Evolutionary conservation across 2,797 vertebrate species (phyloP).

Genomic region (Girardinus metallicus): DNA sequence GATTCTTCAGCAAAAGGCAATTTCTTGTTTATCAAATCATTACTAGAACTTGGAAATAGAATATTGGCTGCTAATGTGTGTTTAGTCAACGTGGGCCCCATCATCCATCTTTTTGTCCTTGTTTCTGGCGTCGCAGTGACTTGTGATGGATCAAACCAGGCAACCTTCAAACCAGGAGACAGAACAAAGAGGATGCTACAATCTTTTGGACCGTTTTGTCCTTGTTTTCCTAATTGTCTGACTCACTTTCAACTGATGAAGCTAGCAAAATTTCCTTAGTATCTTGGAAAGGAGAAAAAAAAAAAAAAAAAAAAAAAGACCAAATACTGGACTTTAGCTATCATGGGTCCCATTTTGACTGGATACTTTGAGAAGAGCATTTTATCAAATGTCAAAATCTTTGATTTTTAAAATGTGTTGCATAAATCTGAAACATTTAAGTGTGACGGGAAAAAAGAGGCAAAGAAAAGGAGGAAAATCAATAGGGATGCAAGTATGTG

Average conservation of each 20-base stretch:
- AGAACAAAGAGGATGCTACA: background rate
- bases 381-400: background rate
- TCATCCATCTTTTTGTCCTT: background rate
- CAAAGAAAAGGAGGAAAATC: background rate
- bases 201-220: background rate
- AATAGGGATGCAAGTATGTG: no score
- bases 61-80: background rate
- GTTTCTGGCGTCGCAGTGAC: background rate
- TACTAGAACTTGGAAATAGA: background rate
- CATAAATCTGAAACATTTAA: background rate
- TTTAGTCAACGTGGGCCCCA: background rate
- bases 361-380: constrained; percentile 2
- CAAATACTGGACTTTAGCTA: constrained; percentile 3
- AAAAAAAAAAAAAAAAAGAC: background rate
- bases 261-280: constrained; percentile 1
- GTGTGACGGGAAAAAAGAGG: background rate
- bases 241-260: constrained; percentile 1
- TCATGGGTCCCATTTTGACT: constrained; percentile 24
- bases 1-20: constrained; percentile 9
- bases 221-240: background rate
- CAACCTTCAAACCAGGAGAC: background rate
- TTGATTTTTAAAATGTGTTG: background rate
- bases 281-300: background rate
- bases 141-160: background rate
- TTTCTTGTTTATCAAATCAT: constrained; percentile 13